phyloP scores from a whole-genome alignment of 1,140 invertebrate species.

The Diachasmimorpha longicaudata region DNA sequence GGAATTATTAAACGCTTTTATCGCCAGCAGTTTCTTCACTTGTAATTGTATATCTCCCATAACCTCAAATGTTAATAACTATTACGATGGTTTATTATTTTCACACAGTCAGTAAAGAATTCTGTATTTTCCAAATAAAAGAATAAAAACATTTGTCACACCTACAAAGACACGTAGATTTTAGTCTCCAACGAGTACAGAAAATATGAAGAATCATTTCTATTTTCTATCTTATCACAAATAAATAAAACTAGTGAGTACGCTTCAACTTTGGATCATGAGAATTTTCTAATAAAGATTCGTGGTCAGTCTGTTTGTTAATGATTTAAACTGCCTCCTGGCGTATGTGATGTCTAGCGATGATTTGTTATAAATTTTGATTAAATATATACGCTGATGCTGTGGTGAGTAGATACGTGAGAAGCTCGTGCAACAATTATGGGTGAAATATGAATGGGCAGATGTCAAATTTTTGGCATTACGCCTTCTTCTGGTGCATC shows the following conservation, averaged over 20 bases:
- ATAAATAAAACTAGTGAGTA: not conserved
- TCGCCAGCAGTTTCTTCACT: no score
- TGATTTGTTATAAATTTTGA: not conserved
- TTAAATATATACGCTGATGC: not conserved
- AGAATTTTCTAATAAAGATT: not conserved
- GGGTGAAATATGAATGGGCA: not conserved
- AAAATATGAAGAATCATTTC: not conserved
- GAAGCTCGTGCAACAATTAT: not conserved
- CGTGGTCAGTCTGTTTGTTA: not conserved
- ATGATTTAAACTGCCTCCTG: not conserved
- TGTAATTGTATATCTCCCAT: no score
- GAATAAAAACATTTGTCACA: not conserved
- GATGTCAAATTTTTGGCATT: slow-evolving; percentile 30
- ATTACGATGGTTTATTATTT: no score
- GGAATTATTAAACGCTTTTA: no score
- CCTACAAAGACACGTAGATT: not conserved
- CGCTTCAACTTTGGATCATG: not conserved
- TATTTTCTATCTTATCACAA: not conserved
- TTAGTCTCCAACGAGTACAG: not conserved
- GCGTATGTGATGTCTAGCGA: not conserved
- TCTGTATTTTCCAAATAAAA: not conserved
- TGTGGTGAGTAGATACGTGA: not conserved
- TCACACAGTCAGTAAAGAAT: no score
- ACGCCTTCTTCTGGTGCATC: slow-evolving; percentile 44
- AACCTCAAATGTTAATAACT: no score